Evolutionary conservation across 2,888 invertebrate species (phyloP).

Genomic region (Thereva unica): DNA sequence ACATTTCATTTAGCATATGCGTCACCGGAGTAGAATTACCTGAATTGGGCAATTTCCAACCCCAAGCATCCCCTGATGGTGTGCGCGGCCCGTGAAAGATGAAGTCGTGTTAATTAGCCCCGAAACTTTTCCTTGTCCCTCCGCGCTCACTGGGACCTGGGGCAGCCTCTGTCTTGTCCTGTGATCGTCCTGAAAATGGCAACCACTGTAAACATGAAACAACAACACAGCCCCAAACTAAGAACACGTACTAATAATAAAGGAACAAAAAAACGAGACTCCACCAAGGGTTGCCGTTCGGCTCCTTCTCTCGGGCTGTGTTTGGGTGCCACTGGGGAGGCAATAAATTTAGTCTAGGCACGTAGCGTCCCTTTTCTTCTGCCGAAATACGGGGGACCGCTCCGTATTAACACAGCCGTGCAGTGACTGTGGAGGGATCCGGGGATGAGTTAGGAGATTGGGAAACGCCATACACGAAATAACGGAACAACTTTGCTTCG

Average conservation of each 20-base stretch:
- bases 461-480: conserved; percentile 20
- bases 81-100: conserved; percentile 1
- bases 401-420: conserved; percentile 36
- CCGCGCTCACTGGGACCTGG: not conserved
- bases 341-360: conserved; percentile 57
- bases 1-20: not conserved
- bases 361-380: conserved; percentile 47
- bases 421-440: conserved; percentile 38
- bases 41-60: not conserved
- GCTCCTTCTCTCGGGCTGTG: conserved; percentile 16
- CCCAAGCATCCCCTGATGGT: conserved; percentile 13
- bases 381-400: conserved; percentile 40
- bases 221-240: conserved; percentile 23
- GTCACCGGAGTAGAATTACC: not conserved
- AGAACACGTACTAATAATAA: conserved; percentile 32
- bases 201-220: conserved; percentile 19
- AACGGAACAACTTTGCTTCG: conserved; percentile 30
- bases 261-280: conserved; percentile 16
- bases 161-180: not conserved
- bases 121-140: conserved; percentile 1
- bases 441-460: conserved; percentile 32
- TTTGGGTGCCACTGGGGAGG: conserved; percentile 43
- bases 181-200: not conserved
- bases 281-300: conserved; percentile 3
- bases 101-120: conserved; percentile 33